Conservation (phyloP, 2,888 invertebrate species). For the Agonopterix arenella region DNA sequence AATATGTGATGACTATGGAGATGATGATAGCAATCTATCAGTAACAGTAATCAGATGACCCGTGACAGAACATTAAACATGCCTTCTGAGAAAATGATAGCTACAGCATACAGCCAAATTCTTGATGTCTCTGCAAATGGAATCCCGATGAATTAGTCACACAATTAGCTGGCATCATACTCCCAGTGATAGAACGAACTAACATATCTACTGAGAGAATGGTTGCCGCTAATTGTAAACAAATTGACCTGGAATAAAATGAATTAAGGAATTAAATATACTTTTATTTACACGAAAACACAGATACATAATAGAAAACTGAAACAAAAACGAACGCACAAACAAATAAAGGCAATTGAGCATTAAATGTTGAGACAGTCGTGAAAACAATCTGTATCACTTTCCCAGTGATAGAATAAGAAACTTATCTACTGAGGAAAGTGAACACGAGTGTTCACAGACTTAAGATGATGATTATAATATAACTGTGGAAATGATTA, state of each 20-base stretch:
- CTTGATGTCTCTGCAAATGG: not conserved
- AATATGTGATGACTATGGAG: constrained; percentile 2
- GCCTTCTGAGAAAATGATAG: constrained; percentile 5
- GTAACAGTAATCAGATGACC: not conserved
- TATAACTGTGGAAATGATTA: too few relatives aligned
- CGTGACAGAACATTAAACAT: constrained; percentile 1
- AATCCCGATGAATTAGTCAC: constrained; percentile 1
- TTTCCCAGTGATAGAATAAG: too few relatives aligned
- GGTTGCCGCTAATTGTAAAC: not conserved
- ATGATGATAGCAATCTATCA: not conserved
- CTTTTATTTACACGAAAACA: too few relatives aligned
- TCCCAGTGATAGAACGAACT: too few relatives aligned
- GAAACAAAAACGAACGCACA: not conserved
- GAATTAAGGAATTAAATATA: too few relatives aligned
- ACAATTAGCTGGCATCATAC: constrained; percentile 1
- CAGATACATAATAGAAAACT: too few relatives aligned
- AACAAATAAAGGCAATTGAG: too few relatives aligned
- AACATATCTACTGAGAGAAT: constrained; percentile 1
- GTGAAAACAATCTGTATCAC: not conserved
- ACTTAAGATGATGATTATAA: not conserved
- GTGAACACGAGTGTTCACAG: too few relatives aligned
- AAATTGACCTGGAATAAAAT: too few relatives aligned
- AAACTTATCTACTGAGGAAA: too few relatives aligned
- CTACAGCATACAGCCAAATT: not conserved
- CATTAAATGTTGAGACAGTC: too few relatives aligned